Base-by-base conservation (phyloP, 2,888 invertebrate genomes). In the Apamea crenata region DNA sequence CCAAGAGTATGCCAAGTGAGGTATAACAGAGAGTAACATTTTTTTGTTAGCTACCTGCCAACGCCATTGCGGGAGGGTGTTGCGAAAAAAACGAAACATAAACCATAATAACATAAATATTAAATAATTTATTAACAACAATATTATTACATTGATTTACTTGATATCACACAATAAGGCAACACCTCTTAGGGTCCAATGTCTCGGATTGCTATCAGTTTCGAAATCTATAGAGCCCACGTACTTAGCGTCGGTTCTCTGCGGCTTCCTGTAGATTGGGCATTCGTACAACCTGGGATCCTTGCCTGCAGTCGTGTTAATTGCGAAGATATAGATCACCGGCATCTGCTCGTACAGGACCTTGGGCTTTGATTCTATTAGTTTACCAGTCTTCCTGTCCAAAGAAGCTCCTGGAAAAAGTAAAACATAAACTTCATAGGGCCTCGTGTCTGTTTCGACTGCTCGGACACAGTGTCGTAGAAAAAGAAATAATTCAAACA, bases 161-260 rank as follows among this genome's bases (percentile, higher is more conserved):
- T 99, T 99, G 88, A 99, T 99, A 96, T 99, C 99, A 95, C 99
- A 99, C 76, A 99, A 97, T 25, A 99, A 96, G 0, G 99, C 99
- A n/a, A 99, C 99, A 8, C 99, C 99, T 88, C 99, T 97, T 75
- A 99, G 96, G 0, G 99, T 98, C 99, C 99, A 99, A 95, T 99
- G 99, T 80, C 99, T 97, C 3, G 99, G 99, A 96, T 98, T 99
- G 91, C 98, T 98, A 94, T 99, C 99, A 0, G 98, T 99, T 96
- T 99, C 99, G 92, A 99, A 99, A 96, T 99, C 99, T 84, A 99
- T 99, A 1, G 99, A 99, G 2, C 99, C 99, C 73, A 99, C 99
- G 96, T 99, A 99, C 93, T 99, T 99, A 77, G 98, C 98, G 96
- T 99, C 99, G 0, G 99, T 99, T 87, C 99, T 97, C 91, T 99